Evolutionary conservation across 2,113 vertebrate species (phyloP).

Genomic region (Gallinago jamesoni): DNA sequence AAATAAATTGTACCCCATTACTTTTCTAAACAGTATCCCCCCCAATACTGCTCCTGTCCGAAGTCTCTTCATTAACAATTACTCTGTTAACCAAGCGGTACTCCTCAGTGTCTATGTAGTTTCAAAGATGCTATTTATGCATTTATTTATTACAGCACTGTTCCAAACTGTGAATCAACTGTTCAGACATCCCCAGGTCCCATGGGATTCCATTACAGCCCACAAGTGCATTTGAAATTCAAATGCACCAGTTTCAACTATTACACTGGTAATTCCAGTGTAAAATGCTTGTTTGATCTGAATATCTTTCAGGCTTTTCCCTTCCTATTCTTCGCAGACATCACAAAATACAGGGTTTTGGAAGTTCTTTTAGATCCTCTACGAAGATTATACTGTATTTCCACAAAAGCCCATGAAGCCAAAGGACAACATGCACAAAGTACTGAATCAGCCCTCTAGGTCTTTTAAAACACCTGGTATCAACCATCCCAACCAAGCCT

Average conservation of each 20-base stretch:
- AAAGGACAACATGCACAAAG: not conserved
- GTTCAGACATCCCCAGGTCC: not conserved
- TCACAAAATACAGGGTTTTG: not conserved
- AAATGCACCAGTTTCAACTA: not conserved
- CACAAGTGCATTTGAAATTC: not conserved
- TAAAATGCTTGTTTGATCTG: not conserved
- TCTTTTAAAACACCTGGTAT: not conserved
- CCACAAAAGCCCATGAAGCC: not conserved
- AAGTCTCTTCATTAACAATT: not conserved
- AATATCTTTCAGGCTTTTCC: not conserved
- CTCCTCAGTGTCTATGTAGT: not conserved
- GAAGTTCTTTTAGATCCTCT: not conserved
- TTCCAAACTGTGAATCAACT: not conserved
- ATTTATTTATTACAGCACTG: not conserved
- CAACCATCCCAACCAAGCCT: not conserved
- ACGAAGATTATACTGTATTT: not conserved
- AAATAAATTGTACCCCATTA: not conserved
- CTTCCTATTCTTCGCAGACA: not conserved
- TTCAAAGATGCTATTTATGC: not conserved
- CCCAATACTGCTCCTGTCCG: not conserved
- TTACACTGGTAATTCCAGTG: not conserved
- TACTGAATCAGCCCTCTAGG: not conserved
- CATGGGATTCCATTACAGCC: not conserved
- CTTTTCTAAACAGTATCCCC: not conserved
- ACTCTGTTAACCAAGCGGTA: not conserved